Evolutionary conservation across 2,888 invertebrate species (phyloP).

Genomic region (Aphidoletes aphidimyza): DNA sequence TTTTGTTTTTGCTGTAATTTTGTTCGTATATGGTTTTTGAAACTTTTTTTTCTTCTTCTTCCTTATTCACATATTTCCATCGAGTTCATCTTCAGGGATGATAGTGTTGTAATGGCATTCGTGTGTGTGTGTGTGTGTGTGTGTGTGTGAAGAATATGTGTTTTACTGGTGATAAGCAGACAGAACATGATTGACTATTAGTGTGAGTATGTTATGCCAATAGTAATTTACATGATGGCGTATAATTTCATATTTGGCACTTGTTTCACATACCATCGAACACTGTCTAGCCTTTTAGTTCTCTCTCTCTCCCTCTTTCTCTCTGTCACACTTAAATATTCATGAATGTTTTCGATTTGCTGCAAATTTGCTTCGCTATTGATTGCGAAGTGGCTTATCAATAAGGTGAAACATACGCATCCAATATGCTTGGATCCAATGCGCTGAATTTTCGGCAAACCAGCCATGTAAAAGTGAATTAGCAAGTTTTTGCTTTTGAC

Average conservation of each 20-base stretch:
- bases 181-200: constrained; percentile 27
- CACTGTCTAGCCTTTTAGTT: no score
- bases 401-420: background rate
- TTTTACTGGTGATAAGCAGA: background rate
- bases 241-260: constrained; percentile 21
- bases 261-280: background rate
- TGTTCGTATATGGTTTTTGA: no score
- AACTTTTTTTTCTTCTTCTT: background rate
- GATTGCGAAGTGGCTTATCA: constrained; percentile 24
- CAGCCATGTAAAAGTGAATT: background rate
- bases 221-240: constrained; percentile 30
- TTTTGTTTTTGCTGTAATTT: background rate
- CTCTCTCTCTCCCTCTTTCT: background rate
- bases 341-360: constrained; percentile 35
- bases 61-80: background rate
- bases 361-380: constrained; percentile 7
- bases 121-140: no score
- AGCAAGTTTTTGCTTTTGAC: constrained; percentile 7
- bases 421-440: background rate
- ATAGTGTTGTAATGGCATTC: no score
- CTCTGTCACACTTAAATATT: background rate
- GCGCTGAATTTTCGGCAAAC: background rate
- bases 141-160: background rate
- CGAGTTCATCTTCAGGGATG: no score
- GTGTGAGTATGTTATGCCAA: background rate